Percentiles rank a stretch among this genome's conserved stretches.
Conservation (phyloP, 1,140 invertebrate species). For the Chironomus tepperi region DNA sequence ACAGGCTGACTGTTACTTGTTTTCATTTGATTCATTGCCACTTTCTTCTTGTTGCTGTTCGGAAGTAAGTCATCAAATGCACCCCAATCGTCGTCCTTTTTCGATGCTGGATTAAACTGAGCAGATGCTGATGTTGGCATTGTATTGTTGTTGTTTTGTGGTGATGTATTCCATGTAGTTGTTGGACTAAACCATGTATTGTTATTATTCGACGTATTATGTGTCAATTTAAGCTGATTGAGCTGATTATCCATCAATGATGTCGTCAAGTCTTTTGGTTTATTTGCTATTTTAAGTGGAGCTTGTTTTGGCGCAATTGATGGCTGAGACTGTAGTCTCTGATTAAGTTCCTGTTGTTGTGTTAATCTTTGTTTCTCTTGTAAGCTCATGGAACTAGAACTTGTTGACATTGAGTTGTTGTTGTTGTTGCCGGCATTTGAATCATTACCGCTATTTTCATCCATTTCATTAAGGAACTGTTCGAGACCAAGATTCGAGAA, state of each 20-base stretch:
- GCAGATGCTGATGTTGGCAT: neutral
- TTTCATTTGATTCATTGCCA: conserved; percentile 9
- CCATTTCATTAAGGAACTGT: conserved; percentile 15
- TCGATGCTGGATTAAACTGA: neutral
- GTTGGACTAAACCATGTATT: neutral
- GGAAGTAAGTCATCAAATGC: conserved; percentile 16
- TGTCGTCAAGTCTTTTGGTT: neutral
- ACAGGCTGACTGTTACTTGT: neutral
- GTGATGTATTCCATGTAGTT: neutral
- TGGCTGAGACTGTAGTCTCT: neutral
- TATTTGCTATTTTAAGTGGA: neutral
- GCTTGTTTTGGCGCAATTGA: neutral
- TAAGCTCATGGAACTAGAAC: conserved; percentile 3
- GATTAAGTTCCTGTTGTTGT: conserved; percentile 4
- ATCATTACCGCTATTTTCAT: neutral
- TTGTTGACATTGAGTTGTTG: neutral
- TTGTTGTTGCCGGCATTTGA: neutral
- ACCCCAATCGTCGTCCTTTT: conserved; percentile 12
- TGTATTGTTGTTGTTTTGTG: neutral
- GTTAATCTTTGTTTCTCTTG: neutral
- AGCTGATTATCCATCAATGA: conserved; percentile 3
- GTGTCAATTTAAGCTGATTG: neutral
- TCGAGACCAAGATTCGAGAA: conserved; percentile 7
- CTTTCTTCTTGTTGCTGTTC: conserved; percentile 1
- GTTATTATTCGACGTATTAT: neutral